A percentile compares a stretch with the other conserved stretches of the same genome.
Evolutionary conservation across 2,888 invertebrate genomes (phyloP).

Genomic region (Anorthoa munda): DNA sequence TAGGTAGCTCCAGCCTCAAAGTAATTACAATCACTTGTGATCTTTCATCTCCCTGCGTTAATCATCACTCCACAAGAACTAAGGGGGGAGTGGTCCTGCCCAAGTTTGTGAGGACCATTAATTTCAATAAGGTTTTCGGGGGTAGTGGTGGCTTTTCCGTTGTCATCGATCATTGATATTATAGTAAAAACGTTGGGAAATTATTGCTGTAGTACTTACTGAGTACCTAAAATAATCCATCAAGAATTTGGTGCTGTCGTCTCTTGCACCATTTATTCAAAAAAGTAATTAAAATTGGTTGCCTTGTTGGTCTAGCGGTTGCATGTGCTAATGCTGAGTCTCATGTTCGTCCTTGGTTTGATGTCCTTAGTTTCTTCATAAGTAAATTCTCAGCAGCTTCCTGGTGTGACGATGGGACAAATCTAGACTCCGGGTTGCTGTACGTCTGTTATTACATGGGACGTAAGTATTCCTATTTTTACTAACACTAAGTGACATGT

Average conservation of each 20-base stretch:
- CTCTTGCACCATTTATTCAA: not conserved
- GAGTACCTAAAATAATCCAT: constrained; percentile 5
- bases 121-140: constrained; percentile 56
- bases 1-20: constrained; percentile 22
- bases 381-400: too few relatives aligned
- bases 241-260: not conserved
- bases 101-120: constrained; percentile 52
- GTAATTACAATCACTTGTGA: constrained; percentile 53
- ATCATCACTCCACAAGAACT: constrained; percentile 54
- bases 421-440: too few relatives aligned
- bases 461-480: too few relatives aligned
- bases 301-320: not conserved
- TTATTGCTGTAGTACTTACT: constrained; percentile 1
- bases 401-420: too few relatives aligned
- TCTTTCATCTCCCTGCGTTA: constrained; percentile 57
- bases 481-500: too few relatives aligned
- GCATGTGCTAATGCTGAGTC: too few relatives aligned
- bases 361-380: too few relatives aligned
- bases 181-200: constrained; percentile 16
- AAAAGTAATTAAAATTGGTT: not conserved
- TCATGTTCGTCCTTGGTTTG: too few relatives aligned
- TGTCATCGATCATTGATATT: constrained; percentile 47
- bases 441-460: too few relatives aligned
- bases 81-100: constrained; percentile 32
- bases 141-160: constrained; percentile 14